Base-by-base conservation (phyloP, 2,113 vertebrate species). In the Cebus imitator region DNA sequence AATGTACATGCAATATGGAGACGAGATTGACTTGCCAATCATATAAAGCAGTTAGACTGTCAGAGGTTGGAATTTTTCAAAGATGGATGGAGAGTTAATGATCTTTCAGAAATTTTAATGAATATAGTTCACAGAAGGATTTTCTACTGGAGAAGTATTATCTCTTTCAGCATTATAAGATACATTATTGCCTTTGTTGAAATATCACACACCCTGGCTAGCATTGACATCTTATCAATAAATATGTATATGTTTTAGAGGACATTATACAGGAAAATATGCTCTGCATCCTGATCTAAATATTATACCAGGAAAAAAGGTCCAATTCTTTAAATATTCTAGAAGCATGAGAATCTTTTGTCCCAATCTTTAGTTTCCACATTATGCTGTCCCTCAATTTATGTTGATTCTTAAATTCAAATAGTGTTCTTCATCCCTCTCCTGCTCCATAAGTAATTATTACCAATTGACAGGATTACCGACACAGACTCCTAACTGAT, bases 91-190 rank as follows among this genome's bases (percentile, higher is more conserved):
- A 79, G 10, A 57, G 9, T 95, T 45, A 27, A 11, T 35, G 35
- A 73, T 43, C 70, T 78, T 95, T 64, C 68, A 83, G 55, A 45
- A 92, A 76, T 76, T 88, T 43, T 88, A 64, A 92, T 76, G 78
- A 76, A 82, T 11, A 70, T 66, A 82, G 45, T 75, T 30, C n/a
- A 76, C 37, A 48, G 68, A 92, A 66, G n/a, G 10, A 32, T 21
- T 83, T 55, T 32, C 9, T 40, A 3, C 32, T 66, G 14, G 30
- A 57, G 45, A 90, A 37, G 37, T n/a, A 52, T 35, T 66, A 82
- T 50, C 30, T 17, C 27, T 66, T 88, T 57, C 23, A 90, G 35
- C 40, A 21, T 61, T 14, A 45, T 68, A 48, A 76, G 10, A 76
- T 9, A 55, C 11, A 82, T n/a, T 37, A 25, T 83, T 92, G 58